These are phyloP conservation scores for Beaufortia kweichowensis DNA, from an alignment of 2,113 vertebrate genomes.

Conservation along the genomic window DNA sequence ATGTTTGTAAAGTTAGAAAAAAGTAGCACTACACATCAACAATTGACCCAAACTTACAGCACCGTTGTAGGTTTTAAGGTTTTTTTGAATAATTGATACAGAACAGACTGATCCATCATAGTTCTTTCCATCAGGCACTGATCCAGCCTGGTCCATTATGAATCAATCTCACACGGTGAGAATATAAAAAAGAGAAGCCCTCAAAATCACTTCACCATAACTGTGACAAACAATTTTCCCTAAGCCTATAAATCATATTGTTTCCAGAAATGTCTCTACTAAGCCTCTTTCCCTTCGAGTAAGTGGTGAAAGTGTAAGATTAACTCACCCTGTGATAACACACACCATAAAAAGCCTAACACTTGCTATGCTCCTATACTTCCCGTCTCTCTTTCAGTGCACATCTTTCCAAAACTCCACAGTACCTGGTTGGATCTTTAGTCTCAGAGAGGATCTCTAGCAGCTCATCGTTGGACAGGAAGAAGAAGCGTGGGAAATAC, in stretches of 20 bases:
- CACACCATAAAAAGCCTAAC: not conserved
- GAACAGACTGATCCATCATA: not conserved
- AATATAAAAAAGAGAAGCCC: not conserved
- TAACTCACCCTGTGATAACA: constrained; percentile 6
- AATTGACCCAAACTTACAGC: constrained; percentile 19
- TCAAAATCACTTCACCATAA: constrained; percentile 4
- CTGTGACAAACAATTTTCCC: constrained; percentile 19
- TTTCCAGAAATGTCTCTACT: not conserved
- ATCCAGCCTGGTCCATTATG: not conserved
- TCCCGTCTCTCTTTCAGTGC: too few relatives aligned
- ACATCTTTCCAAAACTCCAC: not conserved
- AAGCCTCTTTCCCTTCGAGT: not conserved
- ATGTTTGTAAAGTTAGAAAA: not conserved
- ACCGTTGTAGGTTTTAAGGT: not conserved
- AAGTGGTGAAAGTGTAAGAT: constrained; percentile 7
- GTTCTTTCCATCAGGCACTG: not conserved
- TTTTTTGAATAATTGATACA: constrained; percentile 16
- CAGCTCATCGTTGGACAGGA: constrained; percentile 91
- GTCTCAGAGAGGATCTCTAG: constrained; percentile 92
- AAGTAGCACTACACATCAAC: not conserved
- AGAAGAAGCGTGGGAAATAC: constrained; percentile 91
- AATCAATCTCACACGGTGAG: constrained; percentile 14
- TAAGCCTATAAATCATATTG: constrained; percentile 10
- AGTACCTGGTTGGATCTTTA: constrained; percentile 87
- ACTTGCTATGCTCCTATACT: not conserved